Percentiles rank a stretch among this genome's conserved stretches.
phyloP scores from a whole-genome alignment of 2,113 vertebrate genomes.

The Tympanuchus pallidicinctus region DNA sequence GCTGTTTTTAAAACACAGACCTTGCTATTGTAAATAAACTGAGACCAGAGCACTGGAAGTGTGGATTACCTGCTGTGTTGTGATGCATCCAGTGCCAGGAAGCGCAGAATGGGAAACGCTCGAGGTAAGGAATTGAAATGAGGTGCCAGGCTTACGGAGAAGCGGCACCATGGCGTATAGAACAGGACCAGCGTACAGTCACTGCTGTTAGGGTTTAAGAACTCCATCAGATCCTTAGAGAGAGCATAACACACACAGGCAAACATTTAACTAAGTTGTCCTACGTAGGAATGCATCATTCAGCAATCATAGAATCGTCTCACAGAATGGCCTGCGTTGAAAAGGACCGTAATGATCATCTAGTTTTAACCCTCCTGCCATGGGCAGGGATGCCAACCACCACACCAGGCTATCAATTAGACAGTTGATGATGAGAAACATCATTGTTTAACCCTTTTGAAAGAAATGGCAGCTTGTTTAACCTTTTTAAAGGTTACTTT shows the following conservation, averaged over 20 bases:
- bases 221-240: slow-evolving; percentile 94
- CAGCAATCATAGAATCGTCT: background rate
- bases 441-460: background rate
- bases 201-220: slow-evolving; percentile 90
- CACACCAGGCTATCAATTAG: rapidly evolving
- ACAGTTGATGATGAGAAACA: background rate
- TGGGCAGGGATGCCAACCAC: too few relatives aligned
- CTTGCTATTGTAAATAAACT: background rate
- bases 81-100: slow-evolving; percentile 94
- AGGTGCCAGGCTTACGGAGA: slow-evolving; percentile 92
- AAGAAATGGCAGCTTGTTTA: background rate
- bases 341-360: too few relatives aligned
- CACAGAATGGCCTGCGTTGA: too few relatives aligned
- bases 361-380: too few relatives aligned
- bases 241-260: background rate
- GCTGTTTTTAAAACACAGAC: background rate
- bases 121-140: slow-evolving; percentile 96
- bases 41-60: background rate
- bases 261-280: background rate
- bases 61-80: slow-evolving; percentile 93
- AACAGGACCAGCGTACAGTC: slow-evolving; percentile 95
- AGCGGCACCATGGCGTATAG: slow-evolving; percentile 95
- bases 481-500: background rate
- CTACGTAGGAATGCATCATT: background rate
- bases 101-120: slow-evolving; percentile 91